phyloP scores from a whole-genome alignment of 2,113 vertebrate species.

The Herpetotheres cachinnans region DNA sequence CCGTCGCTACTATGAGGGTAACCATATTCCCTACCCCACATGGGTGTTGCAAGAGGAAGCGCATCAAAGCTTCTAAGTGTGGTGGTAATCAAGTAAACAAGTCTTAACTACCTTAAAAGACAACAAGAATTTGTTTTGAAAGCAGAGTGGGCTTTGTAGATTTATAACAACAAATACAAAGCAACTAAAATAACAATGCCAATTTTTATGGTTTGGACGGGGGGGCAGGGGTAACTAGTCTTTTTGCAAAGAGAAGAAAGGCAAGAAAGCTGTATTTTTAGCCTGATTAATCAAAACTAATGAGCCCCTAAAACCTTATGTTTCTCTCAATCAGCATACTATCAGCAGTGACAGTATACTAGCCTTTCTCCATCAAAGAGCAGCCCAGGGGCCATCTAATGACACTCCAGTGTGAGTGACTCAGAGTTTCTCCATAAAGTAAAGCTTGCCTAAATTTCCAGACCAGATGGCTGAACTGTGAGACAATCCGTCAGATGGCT shows the following conservation, averaged over 20 bases:
- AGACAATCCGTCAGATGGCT: slow-evolving; percentile 29
- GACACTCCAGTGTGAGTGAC: background rate
- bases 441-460: slow-evolving; percentile 14
- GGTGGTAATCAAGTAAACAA: background rate
- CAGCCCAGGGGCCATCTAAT: background rate
- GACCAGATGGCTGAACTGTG: slow-evolving; percentile 30
- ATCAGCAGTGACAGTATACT: background rate
- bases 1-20: background rate
- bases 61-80: background rate
- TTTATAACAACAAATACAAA: background rate
- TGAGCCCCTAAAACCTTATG: slow-evolving; percentile 15
- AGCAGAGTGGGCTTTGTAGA: background rate
- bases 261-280: background rate
- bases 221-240: background rate
- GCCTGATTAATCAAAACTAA: slow-evolving; percentile 50
- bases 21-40: background rate
- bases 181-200: background rate
- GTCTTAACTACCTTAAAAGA: background rate
- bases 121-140: background rate
- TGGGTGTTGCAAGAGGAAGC: background rate
- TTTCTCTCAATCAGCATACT: background rate
- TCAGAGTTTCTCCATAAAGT: background rate
- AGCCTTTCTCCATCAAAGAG: slow-evolving; percentile 9
- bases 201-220: background rate
- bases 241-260: background rate